Evolutionary conservation across 2,797 vertebrate species (phyloP).

Genomic region (Enteromius viviparus): DNA sequence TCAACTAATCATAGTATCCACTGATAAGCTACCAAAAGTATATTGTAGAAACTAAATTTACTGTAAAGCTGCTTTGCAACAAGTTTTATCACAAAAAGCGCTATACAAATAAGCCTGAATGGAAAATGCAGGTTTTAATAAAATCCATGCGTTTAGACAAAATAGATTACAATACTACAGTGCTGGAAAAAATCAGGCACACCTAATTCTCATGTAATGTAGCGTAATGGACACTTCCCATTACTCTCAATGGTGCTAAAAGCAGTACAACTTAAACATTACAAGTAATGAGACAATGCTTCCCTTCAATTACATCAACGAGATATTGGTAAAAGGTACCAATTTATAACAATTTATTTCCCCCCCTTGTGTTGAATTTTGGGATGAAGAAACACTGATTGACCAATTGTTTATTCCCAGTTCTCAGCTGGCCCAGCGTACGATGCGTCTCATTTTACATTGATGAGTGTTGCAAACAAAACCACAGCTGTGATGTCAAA

Average conservation of each 20-base stretch:
- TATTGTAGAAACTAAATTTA: no score
- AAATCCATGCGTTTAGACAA: neutral
- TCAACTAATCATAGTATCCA: no score
- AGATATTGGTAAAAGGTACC: neutral
- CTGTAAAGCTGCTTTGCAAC: no score
- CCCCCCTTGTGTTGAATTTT: neutral
- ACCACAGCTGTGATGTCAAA: constrained; percentile 36
- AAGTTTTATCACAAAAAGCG: no score
- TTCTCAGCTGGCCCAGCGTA: constrained; percentile 10
- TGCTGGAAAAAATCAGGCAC: no score
- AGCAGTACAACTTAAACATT: neutral
- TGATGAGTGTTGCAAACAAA: constrained; percentile 11
- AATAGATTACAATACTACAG: neutral
- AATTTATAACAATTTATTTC: neutral
- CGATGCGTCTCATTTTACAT: neutral
- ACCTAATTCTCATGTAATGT: no score
- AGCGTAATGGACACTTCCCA: neutral
- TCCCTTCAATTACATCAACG: neutral
- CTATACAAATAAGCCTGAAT: no score
- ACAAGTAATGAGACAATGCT: neutral
- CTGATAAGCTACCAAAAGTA: no score
- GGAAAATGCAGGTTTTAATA: neutral
- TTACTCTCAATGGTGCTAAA: neutral
- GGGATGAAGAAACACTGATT: neutral
- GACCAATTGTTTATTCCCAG: neutral